phyloP scores from a whole-genome alignment of 2,113 vertebrate genomes.

The Petaurus breviceps region DNA sequence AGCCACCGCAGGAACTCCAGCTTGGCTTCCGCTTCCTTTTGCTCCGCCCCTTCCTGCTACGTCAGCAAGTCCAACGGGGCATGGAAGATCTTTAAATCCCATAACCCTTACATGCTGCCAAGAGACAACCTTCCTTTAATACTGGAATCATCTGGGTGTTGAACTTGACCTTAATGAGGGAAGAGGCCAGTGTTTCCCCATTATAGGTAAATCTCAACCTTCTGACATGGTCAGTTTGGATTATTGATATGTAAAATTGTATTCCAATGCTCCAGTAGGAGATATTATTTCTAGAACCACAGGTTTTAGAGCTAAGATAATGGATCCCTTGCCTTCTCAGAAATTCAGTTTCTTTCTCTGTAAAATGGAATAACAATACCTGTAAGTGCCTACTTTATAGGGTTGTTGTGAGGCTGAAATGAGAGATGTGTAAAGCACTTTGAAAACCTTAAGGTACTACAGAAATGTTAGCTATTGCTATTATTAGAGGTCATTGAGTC shows the following conservation, averaged over 20 bases:
- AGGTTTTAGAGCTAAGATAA: neutral
- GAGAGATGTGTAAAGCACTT: neutral
- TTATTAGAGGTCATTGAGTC: neutral
- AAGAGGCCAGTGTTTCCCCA: neutral
- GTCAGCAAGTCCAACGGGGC: too few relatives aligned
- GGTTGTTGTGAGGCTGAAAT: neutral
- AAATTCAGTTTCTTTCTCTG: neutral
- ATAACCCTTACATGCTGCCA: too few relatives aligned
- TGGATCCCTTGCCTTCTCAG: neutral
- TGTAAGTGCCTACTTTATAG: neutral
- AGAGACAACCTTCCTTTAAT: neutral
- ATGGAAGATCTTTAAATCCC: too few relatives aligned
- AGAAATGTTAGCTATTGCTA: neutral
- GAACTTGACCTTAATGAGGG: neutral
- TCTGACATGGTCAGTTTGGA: neutral
- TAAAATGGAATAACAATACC: neutral
- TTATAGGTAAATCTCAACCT: neutral
- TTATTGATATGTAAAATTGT: neutral
- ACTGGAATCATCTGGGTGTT: constrained; percentile 14
- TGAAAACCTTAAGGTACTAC: neutral
- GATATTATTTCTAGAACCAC: neutral
- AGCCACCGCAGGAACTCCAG: too few relatives aligned
- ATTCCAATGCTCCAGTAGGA: neutral
- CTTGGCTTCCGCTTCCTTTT: too few relatives aligned
- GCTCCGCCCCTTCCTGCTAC: too few relatives aligned